A percentile compares a stretch with the other conserved stretches of the same genome.
These are phyloP conservation scores for Rhabdophis nuchalis DNA, from an alignment of 2,797 vertebrate genomes.

Conservation along the genomic window DNA sequence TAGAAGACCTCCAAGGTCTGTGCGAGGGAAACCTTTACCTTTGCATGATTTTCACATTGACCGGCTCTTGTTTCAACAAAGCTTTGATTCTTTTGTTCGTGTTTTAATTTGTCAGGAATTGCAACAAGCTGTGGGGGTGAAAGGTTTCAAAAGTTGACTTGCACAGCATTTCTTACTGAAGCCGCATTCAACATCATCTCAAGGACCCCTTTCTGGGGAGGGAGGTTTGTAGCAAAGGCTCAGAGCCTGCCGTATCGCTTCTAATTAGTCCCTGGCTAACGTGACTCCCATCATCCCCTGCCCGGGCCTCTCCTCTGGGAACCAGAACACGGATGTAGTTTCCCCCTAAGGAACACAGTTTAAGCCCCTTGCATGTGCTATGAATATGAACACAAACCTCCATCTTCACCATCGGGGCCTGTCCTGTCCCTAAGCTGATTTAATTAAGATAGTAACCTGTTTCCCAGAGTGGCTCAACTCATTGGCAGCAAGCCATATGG, in stretches of 20 bases:
- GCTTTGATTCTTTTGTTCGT: background rate
- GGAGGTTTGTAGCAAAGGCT: background rate
- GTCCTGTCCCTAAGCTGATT: constrained; percentile 61
- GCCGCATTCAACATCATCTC: background rate
- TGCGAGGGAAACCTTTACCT: too few relatives aligned
- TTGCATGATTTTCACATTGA: background rate
- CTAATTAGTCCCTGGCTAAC: background rate
- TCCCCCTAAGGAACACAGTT: background rate
- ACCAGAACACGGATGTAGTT: background rate
- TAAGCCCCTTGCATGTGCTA: background rate
- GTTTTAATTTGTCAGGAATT: background rate
- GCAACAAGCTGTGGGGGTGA: background rate
- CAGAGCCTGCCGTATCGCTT: background rate
- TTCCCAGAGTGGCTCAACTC: constrained; percentile 67
- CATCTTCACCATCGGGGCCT: background rate
- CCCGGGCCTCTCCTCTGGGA: background rate
- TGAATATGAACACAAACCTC: background rate
- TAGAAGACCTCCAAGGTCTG: too few relatives aligned
- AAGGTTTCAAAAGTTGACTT: background rate
- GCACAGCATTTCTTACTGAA: background rate
- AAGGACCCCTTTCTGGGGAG: background rate
- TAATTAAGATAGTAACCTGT: constrained; percentile 72
- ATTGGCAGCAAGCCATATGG: constrained; percentile 74
- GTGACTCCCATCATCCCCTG: background rate
- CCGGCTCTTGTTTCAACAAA: background rate